Evolutionary conservation across 2,888 invertebrate genomes (phyloP).

Genomic region (Drosophila cyrtoloma): DNA sequence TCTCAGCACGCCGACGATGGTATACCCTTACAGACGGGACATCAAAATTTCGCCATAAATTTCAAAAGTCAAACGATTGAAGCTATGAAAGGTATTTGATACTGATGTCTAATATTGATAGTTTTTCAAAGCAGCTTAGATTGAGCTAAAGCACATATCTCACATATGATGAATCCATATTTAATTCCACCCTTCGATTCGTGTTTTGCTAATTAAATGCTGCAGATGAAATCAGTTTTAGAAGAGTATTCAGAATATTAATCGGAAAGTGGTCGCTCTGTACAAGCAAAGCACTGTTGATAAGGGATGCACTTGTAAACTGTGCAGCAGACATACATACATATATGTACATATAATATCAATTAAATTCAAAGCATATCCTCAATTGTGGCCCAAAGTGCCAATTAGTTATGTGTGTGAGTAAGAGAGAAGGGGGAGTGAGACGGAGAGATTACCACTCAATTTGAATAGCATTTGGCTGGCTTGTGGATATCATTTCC

Average conservation of each 20-base stretch:
- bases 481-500: constrained; percentile 40
- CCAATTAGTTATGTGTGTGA: constrained; percentile 46
- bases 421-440: not conserved
- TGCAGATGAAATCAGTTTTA: not conserved
- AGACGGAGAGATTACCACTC: constrained; percentile 11
- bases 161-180: not conserved
- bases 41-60: not conserved
- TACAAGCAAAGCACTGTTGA: constrained; percentile 25
- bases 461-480: constrained; percentile 44
- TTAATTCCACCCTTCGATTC: not conserved
- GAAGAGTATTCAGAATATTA: not conserved
- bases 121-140: not conserved
- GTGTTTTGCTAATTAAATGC: not conserved
- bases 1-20: not conserved
- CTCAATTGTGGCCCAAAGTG: constrained; percentile 44
- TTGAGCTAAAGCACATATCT: not conserved
- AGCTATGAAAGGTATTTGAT: not conserved
- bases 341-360: constrained; percentile 31
- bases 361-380: constrained; percentile 47
- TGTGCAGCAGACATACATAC: constrained; percentile 13
- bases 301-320: constrained; percentile 40
- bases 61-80: not conserved
- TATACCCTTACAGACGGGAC: not conserved
- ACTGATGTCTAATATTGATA: not conserved
- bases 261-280: not conserved